phyloP scores from a whole-genome alignment of 64 coral and sea anemone species.

The Montipora sp. region DNA sequence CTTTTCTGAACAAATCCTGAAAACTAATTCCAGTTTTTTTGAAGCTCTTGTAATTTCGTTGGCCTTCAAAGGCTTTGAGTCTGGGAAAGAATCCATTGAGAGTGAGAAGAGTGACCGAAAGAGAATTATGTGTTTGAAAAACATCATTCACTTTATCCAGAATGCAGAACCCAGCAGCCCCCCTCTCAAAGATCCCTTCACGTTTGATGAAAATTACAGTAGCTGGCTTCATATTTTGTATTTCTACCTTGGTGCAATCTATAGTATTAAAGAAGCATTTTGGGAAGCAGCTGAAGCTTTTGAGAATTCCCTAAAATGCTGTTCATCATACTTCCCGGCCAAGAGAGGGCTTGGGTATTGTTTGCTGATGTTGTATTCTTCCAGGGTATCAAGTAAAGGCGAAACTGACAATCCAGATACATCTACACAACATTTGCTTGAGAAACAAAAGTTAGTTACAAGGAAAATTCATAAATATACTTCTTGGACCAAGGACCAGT shows the following conservation, averaged over 20 bases:
- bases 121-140: constrained; percentile 32
- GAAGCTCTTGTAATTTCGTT: constrained; percentile 57
- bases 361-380: constrained; percentile 16
- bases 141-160: constrained; percentile 73
- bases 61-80: not conserved
- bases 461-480: not conserved
- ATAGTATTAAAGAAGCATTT: not conserved
- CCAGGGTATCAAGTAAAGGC: not conserved
- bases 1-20: not conserved
- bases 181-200: constrained; percentile 20
- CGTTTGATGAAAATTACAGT: constrained; percentile 69
- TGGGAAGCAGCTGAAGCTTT: constrained; percentile 63
- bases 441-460: not conserved
- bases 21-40: constrained; percentile 48
- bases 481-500: constrained; percentile 25
- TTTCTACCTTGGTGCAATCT: constrained; percentile 20
- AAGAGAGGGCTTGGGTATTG: constrained; percentile 73
- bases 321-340: constrained; percentile 64
- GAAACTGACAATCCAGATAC: not conserved
- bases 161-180: constrained; percentile 63
- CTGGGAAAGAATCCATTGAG: not conserved
- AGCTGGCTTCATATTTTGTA: constrained; percentile 86
- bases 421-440: not conserved
- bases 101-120: constrained; percentile 18
- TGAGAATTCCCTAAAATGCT: constrained; percentile 60